Percentiles rank a stretch among this genome's conserved stretches.
phyloP scores from a whole-genome alignment of 2,797 vertebrate species.

The Sebastes kiyomatsui region DNA sequence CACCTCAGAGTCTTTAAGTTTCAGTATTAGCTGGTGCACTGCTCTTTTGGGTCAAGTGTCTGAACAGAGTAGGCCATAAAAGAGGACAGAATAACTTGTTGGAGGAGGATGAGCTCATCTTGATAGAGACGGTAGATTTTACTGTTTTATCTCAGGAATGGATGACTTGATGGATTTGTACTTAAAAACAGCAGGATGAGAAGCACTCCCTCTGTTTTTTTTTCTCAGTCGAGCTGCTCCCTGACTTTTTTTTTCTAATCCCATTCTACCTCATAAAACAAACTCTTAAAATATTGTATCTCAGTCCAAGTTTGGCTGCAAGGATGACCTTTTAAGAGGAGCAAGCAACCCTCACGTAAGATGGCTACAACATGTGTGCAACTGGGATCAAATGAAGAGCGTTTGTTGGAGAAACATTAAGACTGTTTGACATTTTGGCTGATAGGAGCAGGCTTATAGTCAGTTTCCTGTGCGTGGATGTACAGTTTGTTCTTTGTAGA shows the following conservation, averaged over 20 bases:
- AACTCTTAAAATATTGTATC: not conserved
- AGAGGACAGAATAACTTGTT: conserved; percentile 6
- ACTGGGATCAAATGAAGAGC: not conserved
- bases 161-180: not conserved
- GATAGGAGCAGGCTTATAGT: not conserved
- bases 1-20: not conserved
- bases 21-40: not conserved
- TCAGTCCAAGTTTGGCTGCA: not conserved
- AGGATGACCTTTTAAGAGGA: conserved; percentile 1
- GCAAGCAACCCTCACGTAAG: not conserved
- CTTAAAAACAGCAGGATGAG: not conserved
- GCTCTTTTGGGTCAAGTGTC: conserved; percentile 22
- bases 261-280: conserved; percentile 25
- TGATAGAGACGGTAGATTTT: not conserved
- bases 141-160: not conserved
- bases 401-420: not conserved
- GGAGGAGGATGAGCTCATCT: conserved; percentile 39
- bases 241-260: not conserved
- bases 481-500: conserved; percentile 20
- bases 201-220: not conserved
- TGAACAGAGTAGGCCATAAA: conserved; percentile 24
- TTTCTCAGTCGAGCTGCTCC: not conserved
- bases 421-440: not conserved
- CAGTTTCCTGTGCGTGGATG: conserved; percentile 2
- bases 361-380: not conserved